Evolutionary conservation across 2,113 vertebrate species (phyloP), one percentile per base, ranked within the genome.

Genomic region (Oryzias woworae): DNA sequence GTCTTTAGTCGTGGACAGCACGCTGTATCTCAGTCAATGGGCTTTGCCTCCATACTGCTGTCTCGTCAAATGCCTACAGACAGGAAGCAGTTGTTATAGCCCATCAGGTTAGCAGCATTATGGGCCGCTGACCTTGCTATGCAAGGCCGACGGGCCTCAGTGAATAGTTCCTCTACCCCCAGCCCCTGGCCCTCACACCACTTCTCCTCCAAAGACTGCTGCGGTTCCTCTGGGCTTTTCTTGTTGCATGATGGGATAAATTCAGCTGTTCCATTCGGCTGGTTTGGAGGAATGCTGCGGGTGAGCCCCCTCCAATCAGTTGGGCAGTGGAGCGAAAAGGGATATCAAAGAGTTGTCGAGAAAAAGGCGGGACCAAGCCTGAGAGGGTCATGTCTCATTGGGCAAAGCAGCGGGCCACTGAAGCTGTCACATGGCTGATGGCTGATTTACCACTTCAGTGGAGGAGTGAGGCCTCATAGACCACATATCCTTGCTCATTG

Each of bases 271-370:
- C 91, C 90, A 62, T 94, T 72, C 84, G 88, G 90, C 76, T 93
- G 91, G 78, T 92, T 94, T 90, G 81, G 78, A 92, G 94, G 95
- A 96, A 96, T 95, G 94, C 91, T 93, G 87, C 74, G 67, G 80
- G 91, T 90, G 86, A 84, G 56, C 79, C 74, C 75, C 75, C 74
- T 71, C 83, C 85, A 85, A 84, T 93, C 91, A 89, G 88, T 88
- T 83, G 92, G 91, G 88, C 84, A 63, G 78, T 89, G 92, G 88
- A 95, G 95, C 94, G 90, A 83, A 88, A 92, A 90, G 89, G 90
- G 77, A 88, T 89, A 87, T 91, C 88, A 91, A 89, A 94, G 88
- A 86, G 83, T 90, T 84, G 85, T 84, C 58, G 49, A 83, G 88
- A 77, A 76, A 71, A 62, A 70, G 75, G 58, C 46, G 66, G 77